Percentiles rank a stretch among this genome's conserved stretches.
phyloP scores from a whole-genome alignment of 2,888 invertebrate species.

The Osmoderma eremita region DNA sequence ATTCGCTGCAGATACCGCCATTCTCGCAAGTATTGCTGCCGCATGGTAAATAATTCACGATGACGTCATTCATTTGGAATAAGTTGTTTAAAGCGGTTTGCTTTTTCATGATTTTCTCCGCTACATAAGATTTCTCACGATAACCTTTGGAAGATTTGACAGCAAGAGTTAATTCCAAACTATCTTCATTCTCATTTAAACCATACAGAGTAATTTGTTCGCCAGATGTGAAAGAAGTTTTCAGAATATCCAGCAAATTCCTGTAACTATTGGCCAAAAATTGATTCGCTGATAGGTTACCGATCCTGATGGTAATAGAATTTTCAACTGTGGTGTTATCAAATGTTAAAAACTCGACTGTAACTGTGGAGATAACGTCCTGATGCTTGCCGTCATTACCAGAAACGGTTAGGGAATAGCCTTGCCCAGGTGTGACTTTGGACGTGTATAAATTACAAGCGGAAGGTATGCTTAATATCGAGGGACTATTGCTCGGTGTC shows the following conservation, averaged over 20 bases:
- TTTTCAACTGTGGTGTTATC: conserved; percentile 85
- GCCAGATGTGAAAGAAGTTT: conserved; percentile 71
- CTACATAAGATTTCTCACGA: conserved; percentile 72
- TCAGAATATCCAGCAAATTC: conserved; percentile 76
- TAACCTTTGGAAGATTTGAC: conserved; percentile 69
- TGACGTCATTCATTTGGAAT: conserved; percentile 70
- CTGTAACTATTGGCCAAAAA: conserved; percentile 84
- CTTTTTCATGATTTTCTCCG: conserved; percentile 73
- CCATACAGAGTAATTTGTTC: conserved; percentile 79
- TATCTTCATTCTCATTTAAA: conserved; percentile 73
- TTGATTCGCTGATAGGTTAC: conserved; percentile 76
- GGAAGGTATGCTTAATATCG: conserved; percentile 75
- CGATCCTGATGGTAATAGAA: conserved; percentile 80
- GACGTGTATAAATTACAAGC: conserved; percentile 85
- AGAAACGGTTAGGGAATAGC: conserved; percentile 80
- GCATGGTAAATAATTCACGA: conserved; percentile 84
- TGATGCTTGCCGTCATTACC: conserved; percentile 91
- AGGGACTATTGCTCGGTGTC: conserved; percentile 69
- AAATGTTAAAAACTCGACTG: conserved; percentile 83
- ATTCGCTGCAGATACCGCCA: conserved; percentile 79
- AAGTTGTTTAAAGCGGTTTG: conserved; percentile 72
- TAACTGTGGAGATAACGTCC: conserved; percentile 87
- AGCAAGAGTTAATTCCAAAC: conserved; percentile 78
- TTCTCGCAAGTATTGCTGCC: conserved; percentile 78
- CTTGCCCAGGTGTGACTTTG: conserved; percentile 75